These are phyloP conservation scores for Speoplatyrhinus poulsoni DNA, from an alignment of 2,113 vertebrate genomes.

Conservation along the genomic window DNA sequence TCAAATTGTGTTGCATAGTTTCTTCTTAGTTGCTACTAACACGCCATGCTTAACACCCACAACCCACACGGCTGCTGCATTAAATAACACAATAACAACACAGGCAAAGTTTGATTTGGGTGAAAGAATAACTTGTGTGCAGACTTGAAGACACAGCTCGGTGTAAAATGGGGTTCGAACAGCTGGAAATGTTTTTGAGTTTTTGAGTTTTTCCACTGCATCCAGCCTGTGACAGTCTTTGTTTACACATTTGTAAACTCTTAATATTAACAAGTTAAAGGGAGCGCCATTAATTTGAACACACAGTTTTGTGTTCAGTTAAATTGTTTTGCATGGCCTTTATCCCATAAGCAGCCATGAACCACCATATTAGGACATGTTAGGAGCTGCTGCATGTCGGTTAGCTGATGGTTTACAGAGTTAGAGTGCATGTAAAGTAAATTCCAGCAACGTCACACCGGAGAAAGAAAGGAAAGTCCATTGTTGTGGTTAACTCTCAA, in stretches of 20 bases:
- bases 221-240: no score
- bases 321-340: conserved; percentile 22
- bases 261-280: conserved; percentile 1
- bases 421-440: no score
- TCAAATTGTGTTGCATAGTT: neutral
- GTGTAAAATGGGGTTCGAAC: neutral
- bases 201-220: no score
- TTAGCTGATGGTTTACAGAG: no score
- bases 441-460: no score
- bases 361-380: neutral
- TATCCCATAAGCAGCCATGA: conserved; percentile 2
- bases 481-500: no score
- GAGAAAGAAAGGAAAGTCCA: no score
- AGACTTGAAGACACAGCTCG: conserved; percentile 24
- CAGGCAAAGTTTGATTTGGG: conserved; percentile 18
- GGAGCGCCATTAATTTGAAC: neutral
- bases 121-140: conserved; percentile 44
- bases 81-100: conserved; percentile 25
- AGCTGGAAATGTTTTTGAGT: no score
- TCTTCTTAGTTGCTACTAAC: neutral
- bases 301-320: neutral
- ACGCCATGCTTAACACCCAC: neutral
- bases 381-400: no score
- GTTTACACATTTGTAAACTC: neutral
- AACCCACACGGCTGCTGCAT: conserved; percentile 1